phyloP scores from a whole-genome alignment of 37 sponge, comb jelly and placozoan species.

The Beroe ovata region DNA sequence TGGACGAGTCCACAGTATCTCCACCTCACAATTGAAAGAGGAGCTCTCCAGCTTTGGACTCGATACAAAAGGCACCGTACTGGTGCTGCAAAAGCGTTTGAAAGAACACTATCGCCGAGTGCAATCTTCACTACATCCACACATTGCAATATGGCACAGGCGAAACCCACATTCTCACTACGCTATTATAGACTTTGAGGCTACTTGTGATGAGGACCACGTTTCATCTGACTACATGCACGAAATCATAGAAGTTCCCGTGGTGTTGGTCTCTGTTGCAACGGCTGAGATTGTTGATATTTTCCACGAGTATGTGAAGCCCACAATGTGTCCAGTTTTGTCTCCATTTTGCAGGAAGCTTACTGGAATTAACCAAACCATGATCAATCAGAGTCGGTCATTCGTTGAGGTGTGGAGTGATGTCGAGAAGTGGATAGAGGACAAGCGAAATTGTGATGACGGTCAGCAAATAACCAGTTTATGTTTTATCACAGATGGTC shows the following conservation, averaged over 20 bases:
- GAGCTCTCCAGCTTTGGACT: slow-evolving; percentile 44
- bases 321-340: slow-evolving; percentile 72
- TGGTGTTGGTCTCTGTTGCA: slow-evolving; percentile 16
- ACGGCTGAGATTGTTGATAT: slow-evolving; percentile 51
- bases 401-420: slow-evolving; percentile 40
- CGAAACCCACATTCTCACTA: slow-evolving; percentile 68
- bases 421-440: slow-evolving; percentile 46
- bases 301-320: slow-evolving; percentile 85
- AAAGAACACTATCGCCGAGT: slow-evolving; percentile 51
- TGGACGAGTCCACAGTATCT: slow-evolving; percentile 52
- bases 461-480: background rate
- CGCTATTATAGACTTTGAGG: slow-evolving; percentile 85
- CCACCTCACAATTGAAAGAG: slow-evolving; percentile 22
- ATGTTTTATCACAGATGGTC: slow-evolving; percentile 48
- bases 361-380: slow-evolving; percentile 77
- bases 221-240: slow-evolving; percentile 47
- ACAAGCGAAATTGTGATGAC: background rate
- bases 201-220: slow-evolving; percentile 71
- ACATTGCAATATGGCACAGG: slow-evolving; percentile 60
- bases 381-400: slow-evolving; percentile 55
- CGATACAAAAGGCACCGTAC: slow-evolving; percentile 19
- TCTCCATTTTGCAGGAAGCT: slow-evolving; percentile 77
- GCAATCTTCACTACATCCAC: slow-evolving; percentile 1
- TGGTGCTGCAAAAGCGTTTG: slow-evolving; percentile 36
- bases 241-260: slow-evolving; percentile 54